Conservation (phyloP, 2,888 invertebrate genomes). For the Cosmopolites sordidus region DNA sequence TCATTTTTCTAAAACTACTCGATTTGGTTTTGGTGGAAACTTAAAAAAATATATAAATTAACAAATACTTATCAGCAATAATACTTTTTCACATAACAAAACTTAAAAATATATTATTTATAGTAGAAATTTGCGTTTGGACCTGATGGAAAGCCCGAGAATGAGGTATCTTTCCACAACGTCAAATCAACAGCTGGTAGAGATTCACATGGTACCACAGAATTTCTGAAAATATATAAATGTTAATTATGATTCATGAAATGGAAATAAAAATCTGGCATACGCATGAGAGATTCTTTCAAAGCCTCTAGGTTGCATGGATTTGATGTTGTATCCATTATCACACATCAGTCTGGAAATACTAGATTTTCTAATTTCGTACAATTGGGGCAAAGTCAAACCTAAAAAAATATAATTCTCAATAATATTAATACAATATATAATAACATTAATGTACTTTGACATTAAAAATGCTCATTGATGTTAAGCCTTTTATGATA, state of each 20-base stretch:
- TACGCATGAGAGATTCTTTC: slow-evolving; percentile 58
- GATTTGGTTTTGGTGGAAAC: too few species aligned
- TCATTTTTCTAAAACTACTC: too few species aligned
- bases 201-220: slow-evolving; percentile 55
- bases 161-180: slow-evolving; percentile 55
- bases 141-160: background rate
- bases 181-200: slow-evolving; percentile 60
- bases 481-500: too few species aligned
- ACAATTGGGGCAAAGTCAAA: slow-evolving; percentile 56
- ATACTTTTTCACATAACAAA: too few species aligned
- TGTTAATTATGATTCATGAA: background rate
- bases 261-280: slow-evolving; percentile 34
- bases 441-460: too few species aligned
- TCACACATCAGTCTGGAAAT: slow-evolving; percentile 78
- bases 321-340: slow-evolving; percentile 65
- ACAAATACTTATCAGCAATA: background rate
- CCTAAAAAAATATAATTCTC: slow-evolving; percentile 22
- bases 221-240: slow-evolving; percentile 53
- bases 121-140: slow-evolving; percentile 8
- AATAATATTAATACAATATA: too few species aligned
- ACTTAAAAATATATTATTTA: slow-evolving; percentile 2
- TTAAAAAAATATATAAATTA: background rate
- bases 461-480: too few species aligned
- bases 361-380: slow-evolving; percentile 70
- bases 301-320: slow-evolving; percentile 67